phyloP scores from a whole-genome alignment of 2,113 vertebrate species.

The Glaucomys volans region DNA sequence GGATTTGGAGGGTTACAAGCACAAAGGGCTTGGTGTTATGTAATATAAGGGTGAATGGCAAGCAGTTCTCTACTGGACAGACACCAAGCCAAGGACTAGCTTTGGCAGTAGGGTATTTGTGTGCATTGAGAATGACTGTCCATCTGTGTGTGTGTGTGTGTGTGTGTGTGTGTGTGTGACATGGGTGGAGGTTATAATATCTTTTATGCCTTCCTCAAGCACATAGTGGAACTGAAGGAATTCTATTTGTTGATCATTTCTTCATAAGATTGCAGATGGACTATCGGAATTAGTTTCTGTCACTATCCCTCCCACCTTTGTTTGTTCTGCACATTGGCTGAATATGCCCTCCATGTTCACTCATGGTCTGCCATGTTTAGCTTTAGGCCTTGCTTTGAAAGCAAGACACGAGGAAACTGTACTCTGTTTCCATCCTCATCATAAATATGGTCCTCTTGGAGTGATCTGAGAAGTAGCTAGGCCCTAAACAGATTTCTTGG shows the following conservation, averaged over 20 bases:
- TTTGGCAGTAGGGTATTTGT: background rate
- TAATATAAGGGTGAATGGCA: background rate
- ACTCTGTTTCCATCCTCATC: background rate
- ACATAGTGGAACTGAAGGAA: background rate
- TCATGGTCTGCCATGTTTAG: background rate
- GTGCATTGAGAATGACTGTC: background rate
- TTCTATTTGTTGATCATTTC: slow-evolving; percentile 25
- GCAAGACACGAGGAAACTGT: background rate
- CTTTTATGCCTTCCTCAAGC: background rate
- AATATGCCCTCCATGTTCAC: background rate
- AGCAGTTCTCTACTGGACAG: background rate
- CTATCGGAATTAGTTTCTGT: background rate
- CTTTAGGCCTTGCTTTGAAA: slow-evolving; percentile 43
- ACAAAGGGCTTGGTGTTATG: background rate
- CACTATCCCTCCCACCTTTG: background rate
- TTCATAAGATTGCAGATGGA: background rate
- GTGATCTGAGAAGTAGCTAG: background rate
- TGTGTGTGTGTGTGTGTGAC: background rate
- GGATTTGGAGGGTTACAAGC: background rate
- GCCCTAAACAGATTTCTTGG: background rate
- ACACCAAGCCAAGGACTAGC: background rate
- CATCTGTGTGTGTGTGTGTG: background rate
- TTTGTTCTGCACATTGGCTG: background rate
- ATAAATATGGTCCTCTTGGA: background rate
- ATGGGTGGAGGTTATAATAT: background rate